A percentile compares a stretch with the other conserved stretches of the same genome.
Conservation (phyloP, 2,797 vertebrate species). For the Mareca strepera region DNA sequence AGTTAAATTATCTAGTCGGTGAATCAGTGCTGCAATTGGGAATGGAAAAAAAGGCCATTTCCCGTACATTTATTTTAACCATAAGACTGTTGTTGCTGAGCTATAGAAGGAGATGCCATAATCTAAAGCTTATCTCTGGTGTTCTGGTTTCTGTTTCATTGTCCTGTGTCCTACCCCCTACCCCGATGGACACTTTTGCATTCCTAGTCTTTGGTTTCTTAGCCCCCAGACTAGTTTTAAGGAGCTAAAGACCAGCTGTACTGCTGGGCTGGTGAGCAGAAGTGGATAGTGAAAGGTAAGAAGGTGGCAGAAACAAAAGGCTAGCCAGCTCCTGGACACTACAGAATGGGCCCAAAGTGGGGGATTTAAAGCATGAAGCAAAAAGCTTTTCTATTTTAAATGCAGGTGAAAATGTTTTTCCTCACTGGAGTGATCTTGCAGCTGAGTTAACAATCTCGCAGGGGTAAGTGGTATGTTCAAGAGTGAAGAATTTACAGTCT, state of each 20-base stretch:
- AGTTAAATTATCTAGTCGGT: neutral
- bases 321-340: neutral
- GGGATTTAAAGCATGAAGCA: neutral
- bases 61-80: neutral
- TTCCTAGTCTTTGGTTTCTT: neutral
- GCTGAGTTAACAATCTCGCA: neutral
- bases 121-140: neutral
- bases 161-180: too few species aligned
- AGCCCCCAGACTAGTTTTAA: neutral
- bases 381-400: neutral
- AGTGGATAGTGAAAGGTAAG: neutral
- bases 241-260: neutral
- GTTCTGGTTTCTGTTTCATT: neutral
- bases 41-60: neutral
- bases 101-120: neutral
- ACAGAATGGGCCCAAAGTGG: neutral
- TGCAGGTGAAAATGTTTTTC: neutral
- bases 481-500: neutral
- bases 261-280: neutral
- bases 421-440: accelerated
- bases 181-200: neutral
- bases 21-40: neutral
- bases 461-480: neutral
- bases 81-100: accelerated
- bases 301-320: neutral